Percentiles rank a stretch among this genome's conserved stretches.
Evolutionary conservation across 2,888 invertebrate species (phyloP).

Genomic region (Pycnomerus fuliginosus): DNA sequence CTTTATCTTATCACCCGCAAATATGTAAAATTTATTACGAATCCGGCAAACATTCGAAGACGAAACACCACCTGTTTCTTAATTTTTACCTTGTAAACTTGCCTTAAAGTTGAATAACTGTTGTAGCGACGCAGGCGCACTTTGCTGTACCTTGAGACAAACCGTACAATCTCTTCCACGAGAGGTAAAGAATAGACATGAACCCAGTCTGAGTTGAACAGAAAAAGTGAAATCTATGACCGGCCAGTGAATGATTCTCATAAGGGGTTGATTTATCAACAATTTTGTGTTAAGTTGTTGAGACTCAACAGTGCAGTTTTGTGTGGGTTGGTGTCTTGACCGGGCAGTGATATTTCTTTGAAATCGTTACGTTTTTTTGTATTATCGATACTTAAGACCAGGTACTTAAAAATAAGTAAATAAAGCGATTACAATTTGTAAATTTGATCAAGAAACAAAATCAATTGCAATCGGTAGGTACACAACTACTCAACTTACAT

Average conservation of each 20-base stretch:
- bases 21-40: too few species aligned
- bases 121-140: conserved; percentile 42
- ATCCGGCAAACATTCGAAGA: neutral
- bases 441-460: conserved; percentile 7
- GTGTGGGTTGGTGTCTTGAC: conserved; percentile 28
- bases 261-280: neutral
- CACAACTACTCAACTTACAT: conserved; percentile 12
- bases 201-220: neutral
- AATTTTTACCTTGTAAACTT: conserved; percentile 45
- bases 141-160: conserved; percentile 45
- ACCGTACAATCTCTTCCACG: conserved; percentile 41
- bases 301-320: conserved; percentile 1
- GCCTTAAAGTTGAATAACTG: conserved; percentile 50
- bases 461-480: conserved; percentile 22
- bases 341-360: conserved; percentile 24
- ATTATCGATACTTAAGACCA: too few species aligned
- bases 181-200: conserved; percentile 14
- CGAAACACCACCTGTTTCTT: conserved; percentile 35
- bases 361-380: too few species aligned
- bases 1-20: neutral
- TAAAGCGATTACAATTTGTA: too few species aligned
- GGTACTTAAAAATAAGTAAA: too few species aligned
- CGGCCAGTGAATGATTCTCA: neutral
- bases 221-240: conserved; percentile 43
- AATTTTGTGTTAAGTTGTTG: too few species aligned